Evolutionary conservation across 1,140 invertebrate genomes (phyloP).

Genomic region (Microvelia longipes): DNA sequence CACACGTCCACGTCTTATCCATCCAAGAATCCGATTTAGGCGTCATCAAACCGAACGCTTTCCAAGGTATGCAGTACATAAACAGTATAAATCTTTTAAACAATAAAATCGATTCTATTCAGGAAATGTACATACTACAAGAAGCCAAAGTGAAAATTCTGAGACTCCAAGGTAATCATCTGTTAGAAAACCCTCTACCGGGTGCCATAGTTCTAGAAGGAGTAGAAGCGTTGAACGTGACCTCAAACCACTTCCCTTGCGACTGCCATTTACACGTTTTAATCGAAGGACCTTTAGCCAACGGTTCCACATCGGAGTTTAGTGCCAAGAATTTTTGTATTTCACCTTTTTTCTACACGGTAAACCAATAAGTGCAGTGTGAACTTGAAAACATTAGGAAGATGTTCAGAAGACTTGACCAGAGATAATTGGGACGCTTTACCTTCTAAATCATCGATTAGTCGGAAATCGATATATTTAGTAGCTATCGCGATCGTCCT

Average conservation of each 20-base stretch:
- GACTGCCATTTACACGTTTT: constrained; percentile 63
- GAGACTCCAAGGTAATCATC: constrained; percentile 61
- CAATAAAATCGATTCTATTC: constrained; percentile 66
- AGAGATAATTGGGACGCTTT: constrained; percentile 42
- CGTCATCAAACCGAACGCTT: constrained; percentile 49
- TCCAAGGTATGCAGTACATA: constrained; percentile 49
- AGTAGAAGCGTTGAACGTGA: constrained; percentile 47
- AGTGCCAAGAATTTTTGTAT: constrained; percentile 65
- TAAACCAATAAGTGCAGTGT: constrained; percentile 49
- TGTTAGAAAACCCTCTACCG: constrained; percentile 50
- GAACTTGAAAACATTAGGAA: constrained; percentile 44
- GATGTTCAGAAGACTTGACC: constrained; percentile 47
- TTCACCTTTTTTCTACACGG: constrained; percentile 63
- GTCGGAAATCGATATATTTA: not conserved
- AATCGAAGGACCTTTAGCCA: constrained; percentile 50
- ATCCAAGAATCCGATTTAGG: constrained; percentile 67
- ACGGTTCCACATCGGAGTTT: constrained; percentile 46
- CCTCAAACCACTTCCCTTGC: constrained; percentile 66
- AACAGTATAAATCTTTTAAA: constrained; percentile 55
- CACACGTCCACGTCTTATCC: constrained; percentile 50
- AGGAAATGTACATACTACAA: constrained; percentile 47
- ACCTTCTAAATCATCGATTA: not conserved
- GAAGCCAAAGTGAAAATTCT: constrained; percentile 50
- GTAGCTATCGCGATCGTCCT: not conserved
- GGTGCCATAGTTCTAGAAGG: constrained; percentile 43